A percentile compares a stretch with the other conserved stretches of the same genome.
phyloP scores from a whole-genome alignment of 2,888 invertebrate genomes.

The Oligia strigilis region DNA sequence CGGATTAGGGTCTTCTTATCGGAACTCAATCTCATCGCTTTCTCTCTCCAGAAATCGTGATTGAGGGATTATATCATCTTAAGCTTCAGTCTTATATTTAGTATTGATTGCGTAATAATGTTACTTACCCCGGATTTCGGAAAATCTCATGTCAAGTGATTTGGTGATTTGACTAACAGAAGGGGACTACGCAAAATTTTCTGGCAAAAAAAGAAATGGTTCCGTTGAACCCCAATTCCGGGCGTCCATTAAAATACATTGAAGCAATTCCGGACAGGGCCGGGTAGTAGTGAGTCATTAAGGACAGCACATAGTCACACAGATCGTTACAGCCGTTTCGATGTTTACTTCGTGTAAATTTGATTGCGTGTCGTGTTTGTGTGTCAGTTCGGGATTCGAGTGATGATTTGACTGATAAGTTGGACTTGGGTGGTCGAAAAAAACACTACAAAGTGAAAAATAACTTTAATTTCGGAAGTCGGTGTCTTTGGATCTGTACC shows the following conservation, averaged over 20 bases:
- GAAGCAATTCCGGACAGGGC: conserved; percentile 36
- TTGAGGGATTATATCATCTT: conserved; percentile 24
- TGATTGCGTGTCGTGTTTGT: conserved; percentile 25
- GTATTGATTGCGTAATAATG: conserved; percentile 2
- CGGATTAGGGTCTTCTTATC: conserved; percentile 29
- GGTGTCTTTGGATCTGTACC: too few species aligned
- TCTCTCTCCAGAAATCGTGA: conserved; percentile 5
- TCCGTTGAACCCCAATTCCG: conserved; percentile 28
- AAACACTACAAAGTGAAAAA: too few species aligned
- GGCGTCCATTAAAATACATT: conserved; percentile 55
- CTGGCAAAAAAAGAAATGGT: background rate
- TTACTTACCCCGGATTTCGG: background rate
- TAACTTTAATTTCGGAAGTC: too few species aligned
- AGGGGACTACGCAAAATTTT: background rate
- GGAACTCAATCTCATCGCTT: conserved; percentile 29
- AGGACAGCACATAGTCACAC: conserved; percentile 30
- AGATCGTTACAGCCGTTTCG: conserved; percentile 27
- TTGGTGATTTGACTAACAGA: background rate
- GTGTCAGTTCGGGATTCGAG: conserved; percentile 1
- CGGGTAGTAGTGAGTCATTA: conserved; percentile 54
- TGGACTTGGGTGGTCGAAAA: background rate
- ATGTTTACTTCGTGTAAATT: conserved; percentile 44
- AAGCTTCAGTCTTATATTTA: background rate
- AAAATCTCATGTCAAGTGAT: background rate
- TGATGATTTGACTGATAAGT: background rate